Evolutionary conservation across 2,888 invertebrate species (phyloP).

Genomic region (Aphodius sticticus): DNA sequence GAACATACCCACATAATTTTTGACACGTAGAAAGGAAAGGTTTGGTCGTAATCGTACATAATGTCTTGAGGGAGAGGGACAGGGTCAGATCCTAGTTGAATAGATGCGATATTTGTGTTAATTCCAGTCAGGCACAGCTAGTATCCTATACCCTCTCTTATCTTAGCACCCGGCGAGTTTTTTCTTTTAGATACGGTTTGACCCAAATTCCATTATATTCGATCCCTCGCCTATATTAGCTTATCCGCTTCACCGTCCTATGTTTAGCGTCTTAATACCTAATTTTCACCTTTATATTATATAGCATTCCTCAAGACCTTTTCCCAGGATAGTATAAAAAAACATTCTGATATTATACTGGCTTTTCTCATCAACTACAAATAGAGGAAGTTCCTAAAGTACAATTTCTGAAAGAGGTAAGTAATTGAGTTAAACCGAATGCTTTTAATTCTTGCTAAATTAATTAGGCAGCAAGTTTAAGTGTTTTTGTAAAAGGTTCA

Average conservation of each 20-base stretch:
- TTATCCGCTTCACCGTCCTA: background rate
- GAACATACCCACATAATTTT: background rate
- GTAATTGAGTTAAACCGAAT: background rate
- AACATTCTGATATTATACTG: background rate
- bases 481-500: no score
- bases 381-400: background rate
- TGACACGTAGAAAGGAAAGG: background rate
- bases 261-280: background rate
- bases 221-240: background rate
- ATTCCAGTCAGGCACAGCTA: background rate
- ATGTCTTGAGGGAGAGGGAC: background rate
- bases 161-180: background rate
- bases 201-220: background rate
- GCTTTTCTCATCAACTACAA: background rate
- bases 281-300: background rate
- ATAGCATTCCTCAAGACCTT: background rate
- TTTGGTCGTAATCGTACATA: background rate
- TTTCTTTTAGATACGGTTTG: background rate
- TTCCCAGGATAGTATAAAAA: background rate
- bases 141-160: background rate
- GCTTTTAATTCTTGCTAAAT: no score
- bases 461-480: no score
- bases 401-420: background rate
- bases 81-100: background rate
- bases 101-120: conserved; percentile 4